Evolutionary conservation across 2,888 invertebrate genomes (phyloP).

Genomic region (Laothoe populi): DNA sequence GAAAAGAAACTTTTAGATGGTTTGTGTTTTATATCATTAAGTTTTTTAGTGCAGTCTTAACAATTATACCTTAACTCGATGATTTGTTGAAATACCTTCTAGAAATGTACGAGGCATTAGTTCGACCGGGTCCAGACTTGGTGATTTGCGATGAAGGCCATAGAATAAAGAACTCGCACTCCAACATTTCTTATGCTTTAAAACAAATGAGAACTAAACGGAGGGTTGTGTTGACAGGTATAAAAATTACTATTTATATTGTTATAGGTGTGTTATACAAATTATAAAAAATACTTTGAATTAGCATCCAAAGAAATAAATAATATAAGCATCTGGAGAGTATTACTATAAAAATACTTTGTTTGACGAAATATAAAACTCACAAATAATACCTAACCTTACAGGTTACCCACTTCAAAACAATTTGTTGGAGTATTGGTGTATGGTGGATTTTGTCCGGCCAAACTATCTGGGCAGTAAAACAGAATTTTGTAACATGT

Average conservation of each 20-base stretch:
- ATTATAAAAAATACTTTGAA: too few species aligned
- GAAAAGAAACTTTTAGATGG: conserved; percentile 91
- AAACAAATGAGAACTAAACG: conserved; percentile 98
- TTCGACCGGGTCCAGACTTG: conserved; percentile 96
- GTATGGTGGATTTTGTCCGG: conserved; percentile 99
- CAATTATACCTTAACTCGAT: too few species aligned
- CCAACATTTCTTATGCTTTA: conserved; percentile 97
- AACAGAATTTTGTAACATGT: conserved; percentile 99
- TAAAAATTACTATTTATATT: conserved; percentile 24
- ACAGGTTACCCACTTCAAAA: conserved; percentile 97
- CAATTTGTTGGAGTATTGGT: conserved; percentile 98
- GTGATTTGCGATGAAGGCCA: conserved; percentile 99
- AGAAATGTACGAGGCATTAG: conserved; percentile 93
- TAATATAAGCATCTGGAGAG: too few species aligned
- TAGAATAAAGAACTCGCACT: conserved; percentile 98
- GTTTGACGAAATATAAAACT: too few species aligned
- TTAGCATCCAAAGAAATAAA: too few species aligned
- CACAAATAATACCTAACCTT: conserved; percentile 25
- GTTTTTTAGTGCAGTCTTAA: too few species aligned
- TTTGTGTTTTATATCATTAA: conserved; percentile 48
- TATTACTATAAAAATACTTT: too few species aligned
- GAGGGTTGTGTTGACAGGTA: conserved; percentile 95
- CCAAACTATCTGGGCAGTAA: conserved; percentile 98
- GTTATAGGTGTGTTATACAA: too few species aligned
- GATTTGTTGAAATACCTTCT: too few species aligned